phyloP scores from a whole-genome alignment of 2,797 vertebrate species.

The Dendrocincla fuliginosa region DNA sequence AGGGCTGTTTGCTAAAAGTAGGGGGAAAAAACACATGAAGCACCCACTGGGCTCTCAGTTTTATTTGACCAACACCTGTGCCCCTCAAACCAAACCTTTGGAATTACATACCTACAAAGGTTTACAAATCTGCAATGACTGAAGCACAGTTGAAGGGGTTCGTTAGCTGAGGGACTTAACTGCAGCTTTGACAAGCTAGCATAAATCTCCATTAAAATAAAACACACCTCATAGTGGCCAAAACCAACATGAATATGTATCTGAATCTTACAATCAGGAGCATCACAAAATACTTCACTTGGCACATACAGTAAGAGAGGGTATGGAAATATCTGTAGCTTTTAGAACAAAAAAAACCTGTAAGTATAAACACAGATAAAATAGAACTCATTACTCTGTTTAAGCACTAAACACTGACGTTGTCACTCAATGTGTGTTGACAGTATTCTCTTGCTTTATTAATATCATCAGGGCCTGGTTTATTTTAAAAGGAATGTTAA shows the following conservation, averaged over 20 bases:
- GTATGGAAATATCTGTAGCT: constrained; percentile 75
- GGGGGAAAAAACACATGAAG: accelerated
- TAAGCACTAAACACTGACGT: constrained; percentile 77
- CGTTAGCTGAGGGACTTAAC: constrained; percentile 59
- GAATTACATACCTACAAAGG: neutral
- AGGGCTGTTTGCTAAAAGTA: neutral
- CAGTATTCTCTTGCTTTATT: constrained; percentile 81
- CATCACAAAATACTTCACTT: constrained; percentile 65
- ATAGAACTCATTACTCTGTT: constrained; percentile 75
- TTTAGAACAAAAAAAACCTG: constrained; percentile 70
- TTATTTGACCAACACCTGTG: constrained; percentile 13
- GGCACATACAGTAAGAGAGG: constrained; percentile 70
- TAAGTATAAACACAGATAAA: constrained; percentile 75
- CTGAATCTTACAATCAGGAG: constrained; percentile 56
- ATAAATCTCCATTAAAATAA: constrained; percentile 71
- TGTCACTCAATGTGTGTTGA: constrained; percentile 78
- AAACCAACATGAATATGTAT: constrained; percentile 62
- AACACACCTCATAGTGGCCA: constrained; percentile 57
- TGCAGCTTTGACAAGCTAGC: constrained; percentile 70
- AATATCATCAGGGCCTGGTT: constrained; percentile 81
- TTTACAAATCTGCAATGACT: constrained; percentile 28
- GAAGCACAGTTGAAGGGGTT: constrained; percentile 56
- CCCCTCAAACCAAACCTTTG: constrained; percentile 20
- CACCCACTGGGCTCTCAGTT: constrained; percentile 5
- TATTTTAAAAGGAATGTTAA: constrained; percentile 81